These are phyloP conservation scores for Cyanocitta stelleri DNA, from an alignment of 2,113 vertebrate genomes.

Conservation along the genomic window DNA sequence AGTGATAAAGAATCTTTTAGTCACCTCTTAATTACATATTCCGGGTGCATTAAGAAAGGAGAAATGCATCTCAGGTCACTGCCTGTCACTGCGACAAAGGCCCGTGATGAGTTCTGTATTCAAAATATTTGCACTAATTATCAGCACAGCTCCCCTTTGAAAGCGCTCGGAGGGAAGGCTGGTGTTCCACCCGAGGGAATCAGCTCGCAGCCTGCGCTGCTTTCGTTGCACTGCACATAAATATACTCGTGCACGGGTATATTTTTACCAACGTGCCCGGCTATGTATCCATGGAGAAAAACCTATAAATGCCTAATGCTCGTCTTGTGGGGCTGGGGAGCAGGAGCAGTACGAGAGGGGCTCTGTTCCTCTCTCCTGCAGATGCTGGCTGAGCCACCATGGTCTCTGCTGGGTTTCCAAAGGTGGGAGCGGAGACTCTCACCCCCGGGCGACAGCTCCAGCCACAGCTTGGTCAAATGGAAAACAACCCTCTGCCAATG, in stretches of 20 bases:
- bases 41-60: neutral
- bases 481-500: neutral
- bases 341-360: neutral
- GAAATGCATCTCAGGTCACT: constrained; percentile 39
- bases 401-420: neutral
- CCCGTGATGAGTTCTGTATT: constrained; percentile 42
- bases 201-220: constrained; percentile 1
- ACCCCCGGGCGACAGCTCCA: fast-evolving
- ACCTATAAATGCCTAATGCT: constrained; percentile 43
- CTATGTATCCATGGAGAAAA: constrained; percentile 60
- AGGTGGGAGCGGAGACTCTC: neutral
- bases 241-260: constrained; percentile 15
- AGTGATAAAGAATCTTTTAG: constrained; percentile 37
- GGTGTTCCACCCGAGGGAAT: constrained; percentile 20
- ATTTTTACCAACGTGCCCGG: constrained; percentile 50
- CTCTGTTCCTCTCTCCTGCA: neutral
- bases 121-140: constrained; percentile 67
- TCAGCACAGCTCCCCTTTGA: constrained; percentile 21
- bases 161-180: neutral
- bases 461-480: neutral
- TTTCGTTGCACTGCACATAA: constrained; percentile 14
- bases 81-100: constrained; percentile 54
- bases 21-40: constrained; percentile 58
- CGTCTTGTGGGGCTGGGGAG: constrained; percentile 7
- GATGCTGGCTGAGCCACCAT: fast-evolving